Conservation (phyloP, 1,140 invertebrate genomes). For the Linepithema humile region DNA sequence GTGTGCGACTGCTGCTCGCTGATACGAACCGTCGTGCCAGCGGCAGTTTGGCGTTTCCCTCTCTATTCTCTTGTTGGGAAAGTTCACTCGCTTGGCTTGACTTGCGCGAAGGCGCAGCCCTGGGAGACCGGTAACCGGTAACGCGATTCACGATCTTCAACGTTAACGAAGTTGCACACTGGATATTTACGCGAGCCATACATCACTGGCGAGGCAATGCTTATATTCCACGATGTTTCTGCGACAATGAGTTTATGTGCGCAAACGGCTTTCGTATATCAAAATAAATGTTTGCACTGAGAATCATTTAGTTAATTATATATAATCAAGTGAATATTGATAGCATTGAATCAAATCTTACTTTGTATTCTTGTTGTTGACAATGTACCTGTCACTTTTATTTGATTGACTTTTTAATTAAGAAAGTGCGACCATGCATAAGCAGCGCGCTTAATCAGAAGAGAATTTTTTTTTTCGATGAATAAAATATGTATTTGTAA, state of each 20-base stretch:
- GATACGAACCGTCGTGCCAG: conserved; percentile 23
- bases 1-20: conserved; percentile 28
- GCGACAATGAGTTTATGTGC: neutral
- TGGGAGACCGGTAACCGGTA: conserved; percentile 13
- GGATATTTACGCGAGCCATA: conserved; percentile 28
- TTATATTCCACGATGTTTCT: neutral
- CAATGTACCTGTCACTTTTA: too few species aligned
- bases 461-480: too few species aligned
- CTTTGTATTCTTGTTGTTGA: too few species aligned
- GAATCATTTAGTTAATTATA: neutral
- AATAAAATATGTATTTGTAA: too few species aligned
- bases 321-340: neutral
- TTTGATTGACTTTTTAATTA: neutral
- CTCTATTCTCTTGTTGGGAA: conserved; percentile 39
- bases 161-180: conserved; percentile 21
- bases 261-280: neutral
- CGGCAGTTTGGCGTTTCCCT: conserved; percentile 31
- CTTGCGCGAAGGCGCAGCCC: conserved; percentile 3
- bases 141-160: conserved; percentile 32
- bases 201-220: neutral
- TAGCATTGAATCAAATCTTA: neutral
- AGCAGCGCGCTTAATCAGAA: neutral
- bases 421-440: neutral
- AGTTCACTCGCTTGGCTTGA: conserved; percentile 32
- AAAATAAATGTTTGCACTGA: neutral